phyloP scores from a whole-genome alignment of 2,113 vertebrate genomes.

The Phasianus colchicus region DNA sequence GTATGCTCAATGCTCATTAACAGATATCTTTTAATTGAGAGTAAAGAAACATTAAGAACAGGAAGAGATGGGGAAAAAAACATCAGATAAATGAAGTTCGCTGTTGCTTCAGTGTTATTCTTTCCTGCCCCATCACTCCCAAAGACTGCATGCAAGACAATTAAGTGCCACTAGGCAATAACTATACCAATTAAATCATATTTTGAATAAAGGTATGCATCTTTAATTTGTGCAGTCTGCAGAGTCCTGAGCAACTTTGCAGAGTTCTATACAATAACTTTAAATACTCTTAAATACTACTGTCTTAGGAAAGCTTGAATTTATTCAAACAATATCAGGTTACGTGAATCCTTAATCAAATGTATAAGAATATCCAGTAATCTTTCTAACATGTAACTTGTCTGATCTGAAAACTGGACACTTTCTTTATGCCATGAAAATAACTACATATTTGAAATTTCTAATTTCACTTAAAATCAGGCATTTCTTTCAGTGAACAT shows the following conservation, averaged over 20 bases:
- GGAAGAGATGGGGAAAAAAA: not conserved
- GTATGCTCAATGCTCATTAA: not conserved
- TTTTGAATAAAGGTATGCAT: not conserved
- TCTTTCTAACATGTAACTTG: not conserved
- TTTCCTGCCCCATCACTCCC: not conserved
- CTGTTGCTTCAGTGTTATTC: not conserved
- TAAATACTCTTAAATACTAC: not conserved
- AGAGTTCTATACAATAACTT: not conserved
- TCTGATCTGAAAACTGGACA: not conserved
- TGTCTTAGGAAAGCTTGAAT: not conserved
- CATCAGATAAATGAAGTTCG: not conserved
- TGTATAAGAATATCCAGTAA: not conserved
- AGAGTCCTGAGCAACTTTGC: not conserved
- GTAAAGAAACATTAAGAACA: not conserved
- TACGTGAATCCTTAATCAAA: not conserved
- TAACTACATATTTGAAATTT: not conserved
- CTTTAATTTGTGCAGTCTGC: not conserved
- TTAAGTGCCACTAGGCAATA: not conserved
- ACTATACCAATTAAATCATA: not conserved
- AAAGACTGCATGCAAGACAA: not conserved
- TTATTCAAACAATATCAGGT: not conserved
- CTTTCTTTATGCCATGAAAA: not conserved
- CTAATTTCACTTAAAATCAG: not conserved
- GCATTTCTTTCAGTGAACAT: not conserved
- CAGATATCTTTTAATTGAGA: not conserved